phyloP scores from a whole-genome alignment of 2,797 vertebrate species.

The Pampus argenteus region DNA sequence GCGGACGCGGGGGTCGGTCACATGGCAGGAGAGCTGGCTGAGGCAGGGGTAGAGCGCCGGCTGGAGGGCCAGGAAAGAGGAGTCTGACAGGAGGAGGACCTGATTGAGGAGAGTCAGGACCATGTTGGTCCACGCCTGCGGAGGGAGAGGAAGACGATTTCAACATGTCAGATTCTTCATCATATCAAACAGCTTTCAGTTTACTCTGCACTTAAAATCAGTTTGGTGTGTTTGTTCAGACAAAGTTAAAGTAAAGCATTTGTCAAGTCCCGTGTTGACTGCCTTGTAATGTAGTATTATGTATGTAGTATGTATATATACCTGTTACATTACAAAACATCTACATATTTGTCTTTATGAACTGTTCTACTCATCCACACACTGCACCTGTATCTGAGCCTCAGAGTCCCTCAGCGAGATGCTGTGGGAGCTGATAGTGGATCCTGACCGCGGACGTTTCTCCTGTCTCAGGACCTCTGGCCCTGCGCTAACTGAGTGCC shows the following conservation, averaged over 20 bases:
- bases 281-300: too few relatives aligned
- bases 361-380: neutral
- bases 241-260: too few relatives aligned
- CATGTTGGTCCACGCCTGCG: constrained; percentile 98
- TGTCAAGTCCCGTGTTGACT: too few relatives aligned
- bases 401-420: constrained; percentile 91
- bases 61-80: constrained; percentile 93
- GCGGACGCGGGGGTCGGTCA: constrained; percentile 92
- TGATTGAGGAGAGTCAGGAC: constrained; percentile 95
- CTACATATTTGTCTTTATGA: too few relatives aligned
- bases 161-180: too few relatives aligned
- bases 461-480: constrained; percentile 94
- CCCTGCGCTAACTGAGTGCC: constrained; percentile 95
- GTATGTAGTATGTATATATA: too few relatives aligned
- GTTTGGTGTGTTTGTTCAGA: too few relatives aligned
- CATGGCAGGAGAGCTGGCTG: constrained; percentile 96
- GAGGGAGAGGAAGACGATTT: neutral
- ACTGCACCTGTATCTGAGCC: constrained; percentile 94
- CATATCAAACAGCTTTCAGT: too few relatives aligned
- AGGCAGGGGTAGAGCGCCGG: constrained; percentile 95
- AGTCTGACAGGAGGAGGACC: constrained; percentile 92
- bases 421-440: constrained; percentile 91
- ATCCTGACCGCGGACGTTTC: constrained; percentile 92
- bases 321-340: too few relatives aligned
- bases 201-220: too few relatives aligned